Conservation (phyloP, 2,888 invertebrate species). For the Theretra japonica region DNA sequence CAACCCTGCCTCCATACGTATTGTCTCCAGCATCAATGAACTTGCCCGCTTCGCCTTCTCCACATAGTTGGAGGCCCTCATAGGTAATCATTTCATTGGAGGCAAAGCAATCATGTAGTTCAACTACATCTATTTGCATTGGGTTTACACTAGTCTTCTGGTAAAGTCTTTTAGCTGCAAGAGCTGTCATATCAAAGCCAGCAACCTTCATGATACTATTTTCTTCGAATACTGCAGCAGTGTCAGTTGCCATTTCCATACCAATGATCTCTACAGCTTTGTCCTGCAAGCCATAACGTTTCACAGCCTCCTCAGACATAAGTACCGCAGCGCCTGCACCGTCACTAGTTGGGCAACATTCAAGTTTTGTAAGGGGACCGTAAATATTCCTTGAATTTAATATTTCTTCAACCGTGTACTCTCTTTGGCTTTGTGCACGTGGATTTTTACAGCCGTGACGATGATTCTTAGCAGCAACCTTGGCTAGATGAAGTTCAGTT, state of each 20-base stretch:
- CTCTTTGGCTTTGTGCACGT: conserved; percentile 97
- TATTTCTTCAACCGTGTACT: conserved; percentile 96
- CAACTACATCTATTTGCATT: conserved; percentile 95
- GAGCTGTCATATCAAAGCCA: conserved; percentile 97
- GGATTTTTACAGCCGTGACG: conserved; percentile 98
- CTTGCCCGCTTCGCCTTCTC: conserved; percentile 94
- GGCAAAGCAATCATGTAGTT: conserved; percentile 99
- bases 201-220: conserved; percentile 90
- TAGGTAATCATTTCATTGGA: conserved; percentile 98
- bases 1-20: conserved; percentile 98
- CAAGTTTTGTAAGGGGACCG: conserved; percentile 96
- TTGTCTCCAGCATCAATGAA: conserved; percentile 97
- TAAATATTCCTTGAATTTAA: conserved; percentile 94
- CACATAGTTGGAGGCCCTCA: conserved; percentile 97
- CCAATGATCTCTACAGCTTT: conserved; percentile 97
- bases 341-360: conserved; percentile 99
- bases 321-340: conserved; percentile 98
- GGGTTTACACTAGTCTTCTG: conserved; percentile 90
- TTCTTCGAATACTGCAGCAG: conserved; percentile 92
- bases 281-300: conserved; percentile 90
- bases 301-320: conserved; percentile 96
- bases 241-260: conserved; percentile 98
- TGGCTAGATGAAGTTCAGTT: conserved; percentile 96
- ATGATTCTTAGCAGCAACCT: conserved; percentile 99
- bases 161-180: conserved; percentile 91